A percentile compares a stretch with the other conserved stretches of the same genome.
Conservation (phyloP, 1,140 invertebrate species). For the Bicyclus anynana region DNA sequence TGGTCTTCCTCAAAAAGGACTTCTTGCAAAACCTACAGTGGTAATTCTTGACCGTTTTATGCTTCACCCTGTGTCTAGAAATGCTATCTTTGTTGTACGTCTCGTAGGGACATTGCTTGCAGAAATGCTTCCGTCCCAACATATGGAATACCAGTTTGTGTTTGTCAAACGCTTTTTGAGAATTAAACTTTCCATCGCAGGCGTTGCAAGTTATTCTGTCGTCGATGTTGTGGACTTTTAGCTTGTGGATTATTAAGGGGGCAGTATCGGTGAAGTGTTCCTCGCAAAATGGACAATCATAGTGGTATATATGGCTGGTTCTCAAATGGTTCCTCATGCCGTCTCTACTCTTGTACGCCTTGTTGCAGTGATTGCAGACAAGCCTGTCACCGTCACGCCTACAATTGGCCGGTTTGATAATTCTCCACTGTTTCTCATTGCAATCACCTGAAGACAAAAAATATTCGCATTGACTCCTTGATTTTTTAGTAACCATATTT, state of each 20-base stretch:
- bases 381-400: slow-evolving; percentile 33
- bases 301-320: slow-evolving; percentile 48
- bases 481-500: no score
- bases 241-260: slow-evolving; percentile 48
- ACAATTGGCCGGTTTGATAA: slow-evolving; percentile 41
- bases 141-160: slow-evolving; percentile 61
- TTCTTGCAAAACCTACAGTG: slow-evolving; percentile 64
- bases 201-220: slow-evolving; percentile 56
- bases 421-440: slow-evolving; percentile 30
- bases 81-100: slow-evolving; percentile 50
- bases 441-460: slow-evolving; percentile 39
- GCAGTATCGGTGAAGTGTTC: slow-evolving; percentile 49
- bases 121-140: slow-evolving; percentile 52
- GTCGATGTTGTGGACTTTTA: slow-evolving; percentile 49
- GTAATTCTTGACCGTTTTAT: slow-evolving; percentile 57
- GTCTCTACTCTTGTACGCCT: slow-evolving; percentile 36
- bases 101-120: slow-evolving; percentile 57
- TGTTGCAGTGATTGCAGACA: slow-evolving; percentile 47
- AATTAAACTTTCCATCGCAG: slow-evolving; percentile 54
- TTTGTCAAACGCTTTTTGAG: slow-evolving; percentile 40
- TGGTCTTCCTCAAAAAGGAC: slow-evolving; percentile 63
- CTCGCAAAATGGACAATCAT: slow-evolving; percentile 39
- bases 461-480: neutral
- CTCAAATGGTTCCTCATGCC: slow-evolving; percentile 47
- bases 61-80: slow-evolving; percentile 62